Evolutionary conservation across 1,140 invertebrate species (phyloP), one percentile per base, ranked within the genome.

Genomic region (Hestina assimilis): DNA sequence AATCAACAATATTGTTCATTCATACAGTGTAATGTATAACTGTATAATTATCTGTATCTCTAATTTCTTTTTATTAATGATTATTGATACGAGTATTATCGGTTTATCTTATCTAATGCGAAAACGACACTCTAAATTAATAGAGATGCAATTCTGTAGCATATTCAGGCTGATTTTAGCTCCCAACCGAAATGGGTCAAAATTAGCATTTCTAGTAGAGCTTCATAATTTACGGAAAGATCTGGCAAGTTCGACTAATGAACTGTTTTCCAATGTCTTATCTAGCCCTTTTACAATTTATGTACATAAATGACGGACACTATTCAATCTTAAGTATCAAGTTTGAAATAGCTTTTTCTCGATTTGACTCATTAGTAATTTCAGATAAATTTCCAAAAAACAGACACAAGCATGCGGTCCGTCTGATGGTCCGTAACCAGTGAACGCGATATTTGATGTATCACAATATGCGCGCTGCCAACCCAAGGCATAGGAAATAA

Each of bases 171-270:
- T 46, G 54, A 57, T 50, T 57, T 50, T 20, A 21, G 31, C 54
- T 48, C 33, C 40, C 46, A 33, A 50, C 43, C 40, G 46, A 57
- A 57, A 57, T 50, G 54, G 54, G 38, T 38, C 54, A 50, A 48
- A 57, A 57, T 57, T 57, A 57, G 24, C 46, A 57, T 57, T 57
- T 57, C 43, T 46, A 57, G 54, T 12, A 53, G 50, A 50, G 46
- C 46, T 38, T 38, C 46, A 57, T 57, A 57, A 57, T 50, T 50
- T 57, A 38, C 38, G 54, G 24, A 41, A 57, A 54, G 54, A 57
- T 57, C 45, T 23, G 35, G 24, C 38, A 31, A 57, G 33, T 57
- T 48, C 42, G 54, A 57, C 46, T 57, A 57, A 57, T 57, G 38
- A 50, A 50, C 35, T 50, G 40, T 40, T 40, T 47, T 41, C 45